phyloP scores from a whole-genome alignment of 2,888 invertebrate genomes.

The Leptopilina drosophilae region DNA sequence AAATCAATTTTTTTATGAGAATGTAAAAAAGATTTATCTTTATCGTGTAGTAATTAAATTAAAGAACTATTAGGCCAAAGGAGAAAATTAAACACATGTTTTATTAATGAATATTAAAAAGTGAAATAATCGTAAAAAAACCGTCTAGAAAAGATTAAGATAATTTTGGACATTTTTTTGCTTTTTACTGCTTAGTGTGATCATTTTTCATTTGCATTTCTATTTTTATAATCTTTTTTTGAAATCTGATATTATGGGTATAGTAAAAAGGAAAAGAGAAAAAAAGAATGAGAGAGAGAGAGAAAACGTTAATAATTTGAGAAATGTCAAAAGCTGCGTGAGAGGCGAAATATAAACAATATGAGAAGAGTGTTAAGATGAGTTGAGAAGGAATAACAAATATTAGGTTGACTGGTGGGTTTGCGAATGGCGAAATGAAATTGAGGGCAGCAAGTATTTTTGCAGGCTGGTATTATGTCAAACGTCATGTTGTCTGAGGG shows the following conservation, averaged over 20 bases:
- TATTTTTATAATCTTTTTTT: not conserved
- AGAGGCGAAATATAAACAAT: slow-evolving; percentile 9
- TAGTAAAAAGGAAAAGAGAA: not conserved
- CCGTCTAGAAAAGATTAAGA: no score
- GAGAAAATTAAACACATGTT: no score
- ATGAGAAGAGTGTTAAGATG: not conserved
- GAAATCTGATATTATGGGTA: not conserved
- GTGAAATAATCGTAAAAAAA: no score
- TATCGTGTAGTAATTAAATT: no score
- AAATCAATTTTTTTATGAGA: no score
- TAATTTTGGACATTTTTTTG: not conserved
- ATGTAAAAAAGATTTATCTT: no score
- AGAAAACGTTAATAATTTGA: not conserved
- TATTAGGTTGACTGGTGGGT: slow-evolving; percentile 21
- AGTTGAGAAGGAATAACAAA: slow-evolving; percentile 11
- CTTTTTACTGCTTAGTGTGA: not conserved
- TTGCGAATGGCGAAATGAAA: slow-evolving; percentile 47
- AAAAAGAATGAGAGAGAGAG: not conserved
- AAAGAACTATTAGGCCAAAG: no score
- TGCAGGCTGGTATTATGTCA: slow-evolving; percentile 63
- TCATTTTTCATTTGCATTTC: not conserved
- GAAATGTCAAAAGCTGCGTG: not conserved
- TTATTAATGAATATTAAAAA: no score
- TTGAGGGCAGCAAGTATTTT: slow-evolving; percentile 57
- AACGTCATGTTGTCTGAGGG: slow-evolving; percentile 63